These are phyloP conservation scores for Thamnophis sirtalis DNA, from an alignment of 2,113 vertebrate species.

Conservation along the genomic window DNA sequence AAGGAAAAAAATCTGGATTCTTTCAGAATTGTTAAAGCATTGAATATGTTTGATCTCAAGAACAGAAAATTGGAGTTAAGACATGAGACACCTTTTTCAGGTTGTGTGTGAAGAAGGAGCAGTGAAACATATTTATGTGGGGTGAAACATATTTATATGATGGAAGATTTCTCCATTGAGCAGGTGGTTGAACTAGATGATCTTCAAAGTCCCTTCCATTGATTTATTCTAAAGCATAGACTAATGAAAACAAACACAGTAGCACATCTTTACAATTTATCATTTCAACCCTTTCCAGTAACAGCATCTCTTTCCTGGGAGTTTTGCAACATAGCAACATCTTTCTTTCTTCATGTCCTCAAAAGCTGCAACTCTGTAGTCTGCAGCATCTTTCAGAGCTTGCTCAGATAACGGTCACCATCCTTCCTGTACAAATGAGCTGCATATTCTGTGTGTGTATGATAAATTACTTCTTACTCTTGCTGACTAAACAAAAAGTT, in stretches of 20 bases:
- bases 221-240: not conserved
- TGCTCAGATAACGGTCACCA: not conserved
- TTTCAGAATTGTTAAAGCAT: not conserved
- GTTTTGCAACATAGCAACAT: not conserved
- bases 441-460: not conserved
- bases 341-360: not conserved
- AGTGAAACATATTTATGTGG: not conserved
- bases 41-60: not conserved
- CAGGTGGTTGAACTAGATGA: not conserved
- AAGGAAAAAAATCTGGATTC: not conserved
- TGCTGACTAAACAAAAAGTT: not conserved
- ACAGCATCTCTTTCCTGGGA: not conserved
- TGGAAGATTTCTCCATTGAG: not conserved
- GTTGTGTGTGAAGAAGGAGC: not conserved
- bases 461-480: not conserved
- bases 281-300: not conserved
- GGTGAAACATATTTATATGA: not conserved
- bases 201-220: not conserved
- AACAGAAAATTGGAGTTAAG: not conserved
- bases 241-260: not conserved
- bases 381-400: not conserved
- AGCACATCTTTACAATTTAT: not conserved
- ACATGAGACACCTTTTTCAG: not conserved
- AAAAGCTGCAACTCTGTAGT: not conserved
- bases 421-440: not conserved